phyloP scores from a whole-genome alignment of 2,797 vertebrate genomes.

The Coracias cyanogaster region DNA sequence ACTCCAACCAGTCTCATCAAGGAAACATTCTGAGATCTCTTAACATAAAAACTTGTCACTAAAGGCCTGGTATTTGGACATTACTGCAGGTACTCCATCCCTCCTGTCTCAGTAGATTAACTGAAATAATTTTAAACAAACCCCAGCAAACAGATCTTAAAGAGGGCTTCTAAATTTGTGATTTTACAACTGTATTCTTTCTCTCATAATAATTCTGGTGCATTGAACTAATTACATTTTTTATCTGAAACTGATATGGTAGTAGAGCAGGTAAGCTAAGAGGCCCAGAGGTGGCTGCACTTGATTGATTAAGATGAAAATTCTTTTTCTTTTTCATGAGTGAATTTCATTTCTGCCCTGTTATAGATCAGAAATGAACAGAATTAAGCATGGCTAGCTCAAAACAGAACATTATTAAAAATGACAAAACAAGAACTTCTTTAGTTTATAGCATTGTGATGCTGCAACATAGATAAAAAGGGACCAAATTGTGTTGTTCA shows the following conservation, averaged over 20 bases:
- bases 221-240: neutral
- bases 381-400: conserved; percentile 28
- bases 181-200: neutral
- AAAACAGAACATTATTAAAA: conserved; percentile 24
- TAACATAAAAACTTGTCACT: neutral
- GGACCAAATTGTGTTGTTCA: neutral
- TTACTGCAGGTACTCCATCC: neutral
- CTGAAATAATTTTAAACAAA: neutral
- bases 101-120: neutral
- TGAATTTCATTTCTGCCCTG: neutral
- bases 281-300: neutral
- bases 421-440: neutral
- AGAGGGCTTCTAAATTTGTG: neutral
- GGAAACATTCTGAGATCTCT: neutral
- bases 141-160: neutral
- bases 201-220: neutral
- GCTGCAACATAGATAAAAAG: neutral
- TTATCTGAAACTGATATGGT: neutral
- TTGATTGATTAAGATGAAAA: conserved; percentile 12
- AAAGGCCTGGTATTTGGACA: neutral
- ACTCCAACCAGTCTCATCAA: neutral
- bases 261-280: neutral
- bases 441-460: neutral
- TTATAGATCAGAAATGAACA: conserved; percentile 32
- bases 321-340: neutral